A percentile compares a stretch with the other conserved stretches of the same genome.
Conservation (phyloP, 2,797 vertebrate species). For the Pempheris klunzingeri region DNA sequence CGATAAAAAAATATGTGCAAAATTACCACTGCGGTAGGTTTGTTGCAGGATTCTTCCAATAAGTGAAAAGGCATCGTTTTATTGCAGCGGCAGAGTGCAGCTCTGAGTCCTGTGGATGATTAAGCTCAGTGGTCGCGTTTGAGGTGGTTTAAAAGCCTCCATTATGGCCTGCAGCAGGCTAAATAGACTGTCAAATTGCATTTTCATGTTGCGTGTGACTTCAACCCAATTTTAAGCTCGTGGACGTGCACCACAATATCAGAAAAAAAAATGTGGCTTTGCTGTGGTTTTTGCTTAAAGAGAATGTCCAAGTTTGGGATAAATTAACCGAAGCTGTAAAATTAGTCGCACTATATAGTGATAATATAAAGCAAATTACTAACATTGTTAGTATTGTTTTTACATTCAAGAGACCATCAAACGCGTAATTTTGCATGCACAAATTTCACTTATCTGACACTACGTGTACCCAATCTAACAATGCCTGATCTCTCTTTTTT, state of each 20-base stretch:
- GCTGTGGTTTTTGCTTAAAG: slow-evolving; percentile 29
- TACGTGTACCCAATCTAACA: not conserved
- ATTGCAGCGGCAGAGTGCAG: slow-evolving; percentile 42
- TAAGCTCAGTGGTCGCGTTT: slow-evolving; percentile 55
- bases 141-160: slow-evolving; percentile 60
- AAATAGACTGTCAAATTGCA: slow-evolving; percentile 56
- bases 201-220: slow-evolving; percentile 49
- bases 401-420: not conserved
- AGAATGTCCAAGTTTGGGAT: not conserved
- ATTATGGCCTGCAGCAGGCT: slow-evolving; percentile 42
- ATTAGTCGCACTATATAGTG: not conserved
- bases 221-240: slow-evolving; percentile 14
- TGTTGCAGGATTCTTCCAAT: slow-evolving; percentile 35
- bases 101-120: slow-evolving; percentile 51
- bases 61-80: slow-evolving; percentile 58
- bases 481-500: not conserved
- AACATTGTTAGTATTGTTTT: not conserved
- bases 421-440: not conserved
- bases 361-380: not conserved
- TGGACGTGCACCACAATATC: slow-evolving; percentile 26
- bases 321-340: slow-evolving; percentile 11
- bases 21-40: slow-evolving; percentile 47
- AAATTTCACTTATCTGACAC: not conserved
- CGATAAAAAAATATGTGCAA: slow-evolving; percentile 30
- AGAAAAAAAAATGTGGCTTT: slow-evolving; percentile 1